phyloP scores from a whole-genome alignment of 30 jellyfish, hydroid and myxozoan genomes.

The Turritopsis rubra region DNA sequence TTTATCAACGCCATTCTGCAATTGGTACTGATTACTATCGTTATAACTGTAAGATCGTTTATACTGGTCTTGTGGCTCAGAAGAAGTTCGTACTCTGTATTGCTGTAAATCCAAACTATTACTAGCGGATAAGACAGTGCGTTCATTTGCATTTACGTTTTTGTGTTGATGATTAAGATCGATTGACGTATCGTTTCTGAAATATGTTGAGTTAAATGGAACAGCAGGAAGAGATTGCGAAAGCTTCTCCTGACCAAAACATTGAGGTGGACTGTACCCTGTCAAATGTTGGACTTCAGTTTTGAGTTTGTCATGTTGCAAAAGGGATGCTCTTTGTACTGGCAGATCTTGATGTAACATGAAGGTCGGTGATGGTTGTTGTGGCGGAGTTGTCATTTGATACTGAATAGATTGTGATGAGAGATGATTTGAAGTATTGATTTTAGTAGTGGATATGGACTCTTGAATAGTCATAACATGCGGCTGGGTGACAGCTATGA shows the following conservation, averaged over 20 bases:
- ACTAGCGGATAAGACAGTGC: neutral
- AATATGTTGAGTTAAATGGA: neutral
- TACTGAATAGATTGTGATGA: constrained; percentile 6
- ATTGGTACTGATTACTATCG: neutral
- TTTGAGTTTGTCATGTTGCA: constrained; percentile 5
- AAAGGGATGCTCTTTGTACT: constrained; percentile 15
- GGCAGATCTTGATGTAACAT: constrained; percentile 16
- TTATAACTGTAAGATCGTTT: neutral
- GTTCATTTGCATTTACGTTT: neutral
- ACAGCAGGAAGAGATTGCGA: constrained; percentile 24
- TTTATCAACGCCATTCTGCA: neutral
- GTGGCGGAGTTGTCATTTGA: constrained; percentile 14
- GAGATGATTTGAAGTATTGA: neutral
- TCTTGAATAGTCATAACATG: constrained; percentile 5
- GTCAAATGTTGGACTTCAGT: constrained; percentile 12
- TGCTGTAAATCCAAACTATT: constrained; percentile 8
- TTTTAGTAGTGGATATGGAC: neutral
- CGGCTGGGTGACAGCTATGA: constrained; percentile 11
- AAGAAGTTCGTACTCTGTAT: constrained; percentile 11
- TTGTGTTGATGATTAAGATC: neutral
- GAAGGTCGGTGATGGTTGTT: constrained; percentile 18
- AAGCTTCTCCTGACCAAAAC: neutral
- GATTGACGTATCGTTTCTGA: neutral
- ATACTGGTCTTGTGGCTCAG: constrained; percentile 14
- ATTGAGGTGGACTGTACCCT: neutral